Evolutionary conservation across 2,888 invertebrate species (phyloP).

Genomic region (Amphipyra berbera): DNA sequence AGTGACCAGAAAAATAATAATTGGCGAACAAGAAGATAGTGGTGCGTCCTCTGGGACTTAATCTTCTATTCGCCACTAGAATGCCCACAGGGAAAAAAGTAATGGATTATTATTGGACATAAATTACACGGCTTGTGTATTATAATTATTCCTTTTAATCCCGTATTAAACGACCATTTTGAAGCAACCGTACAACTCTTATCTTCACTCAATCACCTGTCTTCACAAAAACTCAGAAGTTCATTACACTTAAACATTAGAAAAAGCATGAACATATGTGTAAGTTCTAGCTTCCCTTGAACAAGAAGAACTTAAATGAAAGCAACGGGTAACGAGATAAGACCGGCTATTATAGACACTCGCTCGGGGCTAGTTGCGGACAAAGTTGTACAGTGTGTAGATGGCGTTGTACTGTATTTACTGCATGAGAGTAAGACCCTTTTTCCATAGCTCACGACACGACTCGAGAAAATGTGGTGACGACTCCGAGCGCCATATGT

Average conservation of each 20-base stretch:
- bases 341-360: conserved; percentile 50
- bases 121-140: too few species aligned
- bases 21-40: too few species aligned
- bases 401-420: conserved; percentile 28
- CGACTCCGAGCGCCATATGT: too few species aligned
- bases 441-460: too few species aligned
- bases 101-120: too few species aligned
- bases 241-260: conserved; percentile 35
- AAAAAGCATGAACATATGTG: conserved; percentile 49
- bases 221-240: conserved; percentile 20
- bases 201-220: conserved; percentile 14
- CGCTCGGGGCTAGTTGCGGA: conserved; percentile 28
- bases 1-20: too few species aligned
- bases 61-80: too few species aligned
- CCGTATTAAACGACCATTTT: background rate
- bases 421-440: conserved; percentile 16
- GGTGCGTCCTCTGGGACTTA: too few species aligned
- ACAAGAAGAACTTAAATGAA: conserved; percentile 59
- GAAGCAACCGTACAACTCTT: background rate
- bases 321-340: conserved; percentile 55
- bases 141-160: background rate
- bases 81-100: too few species aligned
- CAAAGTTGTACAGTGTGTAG: conserved; percentile 39
- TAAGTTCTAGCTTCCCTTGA: conserved; percentile 21
- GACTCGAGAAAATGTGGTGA: too few species aligned